These are phyloP conservation scores for Psilanteris sp. DNA, from an alignment of 1,140 invertebrate genomes.

Conservation along the genomic window DNA sequence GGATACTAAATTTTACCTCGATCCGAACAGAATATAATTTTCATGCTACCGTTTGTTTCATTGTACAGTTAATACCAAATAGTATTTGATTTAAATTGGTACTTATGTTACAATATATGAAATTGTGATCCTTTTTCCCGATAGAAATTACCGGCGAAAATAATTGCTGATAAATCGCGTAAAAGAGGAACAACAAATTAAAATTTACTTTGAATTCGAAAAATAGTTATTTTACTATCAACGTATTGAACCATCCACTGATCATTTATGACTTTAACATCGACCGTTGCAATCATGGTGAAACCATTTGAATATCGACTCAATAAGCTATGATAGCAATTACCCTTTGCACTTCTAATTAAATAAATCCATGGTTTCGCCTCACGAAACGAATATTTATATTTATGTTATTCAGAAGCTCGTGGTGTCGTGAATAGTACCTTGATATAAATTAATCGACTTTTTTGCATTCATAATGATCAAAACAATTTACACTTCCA, in stretches of 20 bases:
- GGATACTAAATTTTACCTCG: no score
- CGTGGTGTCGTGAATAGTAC: constrained; percentile 17
- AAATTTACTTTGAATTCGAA: background rate
- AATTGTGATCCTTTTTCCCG: no score
- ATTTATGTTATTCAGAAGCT: constrained; percentile 28
- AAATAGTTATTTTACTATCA: background rate
- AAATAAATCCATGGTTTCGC: constrained; percentile 49
- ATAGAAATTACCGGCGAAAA: no score
- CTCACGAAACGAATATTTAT: constrained; percentile 30
- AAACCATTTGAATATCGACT: constrained; percentile 40
- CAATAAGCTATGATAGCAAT: constrained; percentile 52
- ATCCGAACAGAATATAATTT: no score
- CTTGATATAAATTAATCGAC: constrained; percentile 11
- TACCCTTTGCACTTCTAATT: constrained; percentile 57
- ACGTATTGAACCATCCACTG: constrained; percentile 15
- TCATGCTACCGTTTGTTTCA: no score
- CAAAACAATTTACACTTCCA: constrained; percentile 2
- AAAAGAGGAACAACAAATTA: no score
- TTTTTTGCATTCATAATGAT: constrained; percentile 4
- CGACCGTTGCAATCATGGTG: constrained; percentile 24
- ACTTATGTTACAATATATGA: no score
- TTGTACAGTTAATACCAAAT: no score
- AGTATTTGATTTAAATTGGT: no score
- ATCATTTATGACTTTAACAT: constrained; percentile 38
- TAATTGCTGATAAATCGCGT: no score